Evolutionary conservation across 2,113 vertebrate genomes (phyloP).

Genomic region (Gila orcuttii): DNA sequence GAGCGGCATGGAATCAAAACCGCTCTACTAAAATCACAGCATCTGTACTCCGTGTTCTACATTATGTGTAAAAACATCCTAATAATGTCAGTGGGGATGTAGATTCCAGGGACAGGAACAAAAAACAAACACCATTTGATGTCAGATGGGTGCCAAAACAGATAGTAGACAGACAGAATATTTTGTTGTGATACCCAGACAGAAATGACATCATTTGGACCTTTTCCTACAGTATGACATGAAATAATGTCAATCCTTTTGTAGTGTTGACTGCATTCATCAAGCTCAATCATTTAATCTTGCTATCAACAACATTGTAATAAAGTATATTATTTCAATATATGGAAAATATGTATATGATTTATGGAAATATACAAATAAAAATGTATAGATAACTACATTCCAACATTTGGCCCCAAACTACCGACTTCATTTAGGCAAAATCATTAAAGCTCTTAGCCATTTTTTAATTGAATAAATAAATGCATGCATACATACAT

Average conservation of each 20-base stretch:
- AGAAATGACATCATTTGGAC: background rate
- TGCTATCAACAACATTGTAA: background rate
- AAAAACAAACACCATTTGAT: background rate
- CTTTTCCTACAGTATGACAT: background rate
- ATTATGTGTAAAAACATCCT: constrained; percentile 7
- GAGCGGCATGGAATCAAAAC: background rate
- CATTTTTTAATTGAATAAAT: background rate
- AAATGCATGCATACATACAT: too few species aligned
- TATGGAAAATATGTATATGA: background rate
- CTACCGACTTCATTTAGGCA: background rate
- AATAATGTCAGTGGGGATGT: background rate
- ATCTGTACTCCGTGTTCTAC: background rate
- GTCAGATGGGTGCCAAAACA: background rate
- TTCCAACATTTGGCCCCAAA: background rate
- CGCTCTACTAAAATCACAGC: background rate
- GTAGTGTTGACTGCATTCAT: background rate
- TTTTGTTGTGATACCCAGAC: background rate
- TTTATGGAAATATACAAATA: background rate
- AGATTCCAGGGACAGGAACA: background rate
- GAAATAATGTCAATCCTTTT: background rate
- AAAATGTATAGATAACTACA: background rate
- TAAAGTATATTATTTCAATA: background rate
- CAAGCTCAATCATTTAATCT: background rate
- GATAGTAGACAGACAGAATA: background rate
- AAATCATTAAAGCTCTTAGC: background rate